phyloP scores from a whole-genome alignment of 2,113 vertebrate species.

The Sorex araneus region DNA sequence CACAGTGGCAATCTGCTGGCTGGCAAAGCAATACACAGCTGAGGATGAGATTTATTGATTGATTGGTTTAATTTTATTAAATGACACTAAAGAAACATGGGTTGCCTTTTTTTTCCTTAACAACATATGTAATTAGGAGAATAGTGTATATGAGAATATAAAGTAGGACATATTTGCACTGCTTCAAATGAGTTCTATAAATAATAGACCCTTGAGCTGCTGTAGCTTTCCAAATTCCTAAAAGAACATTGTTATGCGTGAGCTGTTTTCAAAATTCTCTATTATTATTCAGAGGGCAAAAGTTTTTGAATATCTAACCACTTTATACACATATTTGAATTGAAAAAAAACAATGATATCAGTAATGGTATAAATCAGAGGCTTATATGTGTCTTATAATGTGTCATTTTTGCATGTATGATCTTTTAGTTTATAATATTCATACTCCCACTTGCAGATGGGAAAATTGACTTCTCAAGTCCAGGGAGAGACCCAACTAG shows the following conservation, averaged over 20 bases:
- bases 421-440: background rate
- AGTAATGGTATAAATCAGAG: background rate
- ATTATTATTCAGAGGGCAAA: constrained; percentile 15
- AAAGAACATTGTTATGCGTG: background rate
- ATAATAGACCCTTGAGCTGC: constrained; percentile 60
- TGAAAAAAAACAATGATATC: background rate
- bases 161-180: constrained; percentile 78
- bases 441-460: background rate
- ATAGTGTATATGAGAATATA: constrained; percentile 25
- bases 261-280: background rate
- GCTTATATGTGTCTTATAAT: background rate
- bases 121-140: constrained; percentile 81
- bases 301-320: background rate
- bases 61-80: constrained; percentile 90
- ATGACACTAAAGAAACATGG: constrained; percentile 80
- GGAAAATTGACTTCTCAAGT: background rate
- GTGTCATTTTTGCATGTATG: background rate
- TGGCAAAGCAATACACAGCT: constrained; percentile 79
- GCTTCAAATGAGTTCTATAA: constrained; percentile 71
- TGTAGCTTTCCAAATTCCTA: constrained; percentile 28
- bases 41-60: constrained; percentile 86
- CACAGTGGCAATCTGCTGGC: constrained; percentile 67
- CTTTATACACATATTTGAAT: background rate
- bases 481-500: background rate
- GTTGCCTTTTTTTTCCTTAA: constrained; percentile 67